Evolutionary conservation across 2,888 invertebrate genomes (phyloP), one percentile per base, ranked within the genome.

Genomic region (Nymphalis c-album): DNA sequence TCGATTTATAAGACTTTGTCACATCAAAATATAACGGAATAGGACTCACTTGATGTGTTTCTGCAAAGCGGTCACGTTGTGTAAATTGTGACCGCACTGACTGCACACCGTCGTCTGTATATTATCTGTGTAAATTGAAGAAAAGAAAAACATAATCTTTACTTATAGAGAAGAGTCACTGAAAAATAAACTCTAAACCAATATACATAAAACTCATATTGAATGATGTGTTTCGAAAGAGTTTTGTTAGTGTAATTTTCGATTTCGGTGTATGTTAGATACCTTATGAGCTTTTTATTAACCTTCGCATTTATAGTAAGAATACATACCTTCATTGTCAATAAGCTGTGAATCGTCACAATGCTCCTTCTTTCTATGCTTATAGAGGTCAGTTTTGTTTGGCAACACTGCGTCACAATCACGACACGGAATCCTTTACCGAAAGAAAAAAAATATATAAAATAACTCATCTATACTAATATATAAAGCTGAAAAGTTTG

Each of bases 331-430:
- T 69, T 78, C 74, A 60, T 71, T 74, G 17, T 75, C 76, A 13
- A 75, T 65, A 26, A 67, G 70, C 22, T 78, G 61, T 2, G 81
- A 71, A 68, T 76, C 70, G 51, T 85, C 87, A 69, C 83, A 85
- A 60, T 92, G 92, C 48, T 87, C 85, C 70, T 89, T 88, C 77
- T 87, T 86, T 71, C 91, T 84, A 69, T 92, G 92, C 3, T 85
- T 87, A 70, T 92, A 91, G 0, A 92, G 84, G 0, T 90, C 91
- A 63, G 83, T 87, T 76, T 91, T 92, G 77, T 90, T 91, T 64
- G 91, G 88, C 76, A 92, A 67, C 0, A 90, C 76, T 63, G 87
- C 87, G 1, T 87, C 85, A 50, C 92, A 92, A 64, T 92, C 92
- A 0, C 91, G 83, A 67, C 91, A 92, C 0, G 90, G 90, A 57